These are phyloP conservation scores for Planiliza haematocheilus DNA, from an alignment of 2,113 vertebrate species.

Conservation along the genomic window DNA sequence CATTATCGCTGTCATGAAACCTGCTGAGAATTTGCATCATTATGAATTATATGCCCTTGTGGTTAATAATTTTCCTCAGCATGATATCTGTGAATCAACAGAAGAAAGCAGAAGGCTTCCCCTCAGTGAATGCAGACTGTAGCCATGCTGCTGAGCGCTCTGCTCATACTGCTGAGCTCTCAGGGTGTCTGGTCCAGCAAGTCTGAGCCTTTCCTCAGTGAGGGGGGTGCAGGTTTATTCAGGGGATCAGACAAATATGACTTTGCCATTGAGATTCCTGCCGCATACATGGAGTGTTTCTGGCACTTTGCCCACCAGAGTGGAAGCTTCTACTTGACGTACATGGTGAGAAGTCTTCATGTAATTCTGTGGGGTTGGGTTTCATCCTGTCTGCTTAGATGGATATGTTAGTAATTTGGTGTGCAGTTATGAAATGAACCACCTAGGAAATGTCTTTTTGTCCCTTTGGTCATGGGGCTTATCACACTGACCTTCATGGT, in stretches of 20 bases:
- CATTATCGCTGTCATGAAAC: no score
- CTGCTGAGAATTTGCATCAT: no score
- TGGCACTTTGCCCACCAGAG: conserved; percentile 57
- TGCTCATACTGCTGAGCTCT: conserved; percentile 7
- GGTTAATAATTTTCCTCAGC: conserved; percentile 36
- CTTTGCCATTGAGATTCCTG: conserved; percentile 38
- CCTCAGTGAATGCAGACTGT: no score
- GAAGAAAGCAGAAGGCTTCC: background rate
- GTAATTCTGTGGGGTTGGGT: background rate
- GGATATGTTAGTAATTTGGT: background rate
- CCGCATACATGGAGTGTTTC: conserved; percentile 44
- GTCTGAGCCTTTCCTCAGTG: conserved; percentile 14
- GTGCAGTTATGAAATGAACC: no score
- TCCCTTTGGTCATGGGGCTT: background rate
- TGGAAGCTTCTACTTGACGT: conserved; percentile 48
- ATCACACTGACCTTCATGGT: conserved; percentile 25
- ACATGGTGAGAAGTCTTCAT: conserved; percentile 35
- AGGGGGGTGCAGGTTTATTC: conserved; percentile 8
- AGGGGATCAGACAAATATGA: conserved; percentile 36
- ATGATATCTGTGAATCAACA: conserved; percentile 18
- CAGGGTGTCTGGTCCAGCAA: conserved; percentile 10
- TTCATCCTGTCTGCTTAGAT: no score
- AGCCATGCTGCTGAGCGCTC: conserved; percentile 8
- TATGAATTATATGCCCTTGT: no score
- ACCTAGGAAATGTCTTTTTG: background rate